Evolutionary conservation across 2,888 invertebrate species (phyloP), one percentile per base, ranked within the genome.

Genomic region (Xestoiulus laeticollis): DNA sequence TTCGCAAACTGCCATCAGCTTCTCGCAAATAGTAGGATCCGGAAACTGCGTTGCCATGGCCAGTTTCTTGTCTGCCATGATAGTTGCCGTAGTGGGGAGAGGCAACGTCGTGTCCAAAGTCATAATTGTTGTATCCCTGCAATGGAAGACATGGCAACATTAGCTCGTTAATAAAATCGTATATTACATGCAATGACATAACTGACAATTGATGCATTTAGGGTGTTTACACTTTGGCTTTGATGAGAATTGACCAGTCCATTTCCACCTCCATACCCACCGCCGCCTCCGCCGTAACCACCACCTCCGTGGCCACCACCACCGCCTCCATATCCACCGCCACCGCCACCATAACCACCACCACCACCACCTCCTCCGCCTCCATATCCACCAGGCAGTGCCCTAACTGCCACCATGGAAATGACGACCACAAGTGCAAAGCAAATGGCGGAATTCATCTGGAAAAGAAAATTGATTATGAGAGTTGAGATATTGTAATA

Each of bases 41-140:
- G 14, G n/a, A 30, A 26, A 88, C 88, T 16, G 85, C n/a, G 32
- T 88, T 78, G n/a, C 87, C 87, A 83, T 30, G 32, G 4, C 82
- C 87, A 22, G 33, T 38, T 43, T 87, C 87, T 83, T 86, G 53
- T n/a, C 88, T 53, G 19, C 88, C 88, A 19, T 88, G 88, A 44
- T 86, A 86, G 86, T 88, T 88, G 8, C 86, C 86, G n/a, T 88
- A 88, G 85, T 88, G 88, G 16, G 88, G 88, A 19, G 85, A 53
- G 2, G 85, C 30, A 19, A 88, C 86, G 59, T 88, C 88, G n/a
- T 88, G 86, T n/a, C 88, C 88, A 85, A 88, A 88, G 22, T 86
- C 43, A n/a, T 86, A 85, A 32, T 85, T 85, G 85, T 85, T 30
- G 32, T 85, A 85, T 4, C 85, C 85, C 85, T 85, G 14, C 32